A percentile compares a stretch with the other conserved stretches of the same genome.
These are phyloP conservation scores for Enteromius anoplus DNA, from an alignment of 2,797 vertebrate species.

Conservation along the genomic window DNA sequence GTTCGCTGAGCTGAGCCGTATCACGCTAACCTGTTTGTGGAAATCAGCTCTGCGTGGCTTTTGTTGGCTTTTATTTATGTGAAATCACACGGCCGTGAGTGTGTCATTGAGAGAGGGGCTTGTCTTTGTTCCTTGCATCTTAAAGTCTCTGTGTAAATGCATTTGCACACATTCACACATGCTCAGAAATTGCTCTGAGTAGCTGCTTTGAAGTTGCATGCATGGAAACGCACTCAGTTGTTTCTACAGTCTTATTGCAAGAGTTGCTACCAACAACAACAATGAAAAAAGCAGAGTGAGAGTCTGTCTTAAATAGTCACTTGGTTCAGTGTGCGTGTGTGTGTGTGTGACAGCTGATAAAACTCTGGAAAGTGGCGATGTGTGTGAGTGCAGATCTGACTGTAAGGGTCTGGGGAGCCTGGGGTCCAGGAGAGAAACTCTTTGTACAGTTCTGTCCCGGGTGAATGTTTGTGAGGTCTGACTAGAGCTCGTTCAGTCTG, in stretches of 20 bases:
- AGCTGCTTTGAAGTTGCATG: not conserved
- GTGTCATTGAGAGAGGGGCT: constrained; percentile 8
- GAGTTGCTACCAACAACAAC: not conserved
- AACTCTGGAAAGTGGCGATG: not conserved
- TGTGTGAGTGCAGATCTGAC: not conserved
- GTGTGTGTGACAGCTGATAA: constrained; percentile 11
- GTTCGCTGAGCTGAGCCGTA: constrained; percentile 20
- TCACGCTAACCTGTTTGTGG: constrained; percentile 37
- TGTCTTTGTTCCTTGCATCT: constrained; percentile 24
- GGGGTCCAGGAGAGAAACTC: not conserved
- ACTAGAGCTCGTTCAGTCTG: not conserved
- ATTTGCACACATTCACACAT: not conserved
- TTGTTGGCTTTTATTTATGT: constrained; percentile 28
- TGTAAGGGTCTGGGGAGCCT: not conserved
- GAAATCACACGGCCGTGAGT: constrained; percentile 21
- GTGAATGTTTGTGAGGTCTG: not conserved
- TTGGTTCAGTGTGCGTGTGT: not conserved
- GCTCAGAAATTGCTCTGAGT: not conserved
- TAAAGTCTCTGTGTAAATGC: constrained; percentile 21
- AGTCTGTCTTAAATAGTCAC: not conserved
- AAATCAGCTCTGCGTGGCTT: constrained; percentile 23
- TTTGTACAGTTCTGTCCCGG: not conserved
- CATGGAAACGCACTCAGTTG: not conserved
- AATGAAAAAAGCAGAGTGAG: not conserved
- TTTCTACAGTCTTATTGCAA: not conserved